phyloP scores from a whole-genome alignment of 2,113 vertebrate genomes.

The Phainopepla nitens region DNA sequence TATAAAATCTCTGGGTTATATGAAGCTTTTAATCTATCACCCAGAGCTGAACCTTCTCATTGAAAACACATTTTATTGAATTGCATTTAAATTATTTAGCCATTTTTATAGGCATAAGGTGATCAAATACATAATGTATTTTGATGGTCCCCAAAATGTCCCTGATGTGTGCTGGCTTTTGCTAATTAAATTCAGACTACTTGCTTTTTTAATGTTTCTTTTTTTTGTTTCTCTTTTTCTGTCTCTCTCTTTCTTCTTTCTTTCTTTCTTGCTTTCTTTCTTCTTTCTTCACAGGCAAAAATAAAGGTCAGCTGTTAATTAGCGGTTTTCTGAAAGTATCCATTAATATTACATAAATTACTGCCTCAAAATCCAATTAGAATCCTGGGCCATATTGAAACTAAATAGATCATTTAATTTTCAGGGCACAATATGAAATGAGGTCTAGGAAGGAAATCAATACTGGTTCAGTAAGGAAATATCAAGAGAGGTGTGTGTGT shows the following conservation, averaged over 20 bases:
- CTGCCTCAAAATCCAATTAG: conserved; percentile 72
- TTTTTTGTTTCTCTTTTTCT: not conserved
- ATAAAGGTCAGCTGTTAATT: conserved; percentile 76
- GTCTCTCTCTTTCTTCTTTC: not conserved
- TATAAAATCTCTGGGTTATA: conserved; percentile 55
- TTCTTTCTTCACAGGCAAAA: conserved; percentile 45
- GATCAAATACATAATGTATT: conserved; percentile 69
- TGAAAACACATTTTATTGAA: conserved; percentile 68
- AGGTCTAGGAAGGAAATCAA: conserved; percentile 66
- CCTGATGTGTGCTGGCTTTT: conserved; percentile 30
- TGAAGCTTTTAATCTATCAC: conserved; percentile 68
- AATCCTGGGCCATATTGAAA: conserved; percentile 70
- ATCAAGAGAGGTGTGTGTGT: not conserved
- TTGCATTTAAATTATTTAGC: conserved; percentile 72
- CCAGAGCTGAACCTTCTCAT: conserved; percentile 20
- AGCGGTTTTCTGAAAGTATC: conserved; percentile 66
- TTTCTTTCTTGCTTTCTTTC: not conserved
- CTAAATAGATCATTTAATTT: conserved; percentile 77
- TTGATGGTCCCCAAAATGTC: conserved; percentile 25
- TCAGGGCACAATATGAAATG: conserved; percentile 68
- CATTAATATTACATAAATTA: conserved; percentile 79
- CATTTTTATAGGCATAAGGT: conserved; percentile 62
- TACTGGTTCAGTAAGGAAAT: conserved; percentile 40
- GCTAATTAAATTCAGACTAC: conserved; percentile 62
- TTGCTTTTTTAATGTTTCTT: not conserved